Conservation (phyloP, 2,113 vertebrate species). For the Apaloderma vittatum region DNA sequence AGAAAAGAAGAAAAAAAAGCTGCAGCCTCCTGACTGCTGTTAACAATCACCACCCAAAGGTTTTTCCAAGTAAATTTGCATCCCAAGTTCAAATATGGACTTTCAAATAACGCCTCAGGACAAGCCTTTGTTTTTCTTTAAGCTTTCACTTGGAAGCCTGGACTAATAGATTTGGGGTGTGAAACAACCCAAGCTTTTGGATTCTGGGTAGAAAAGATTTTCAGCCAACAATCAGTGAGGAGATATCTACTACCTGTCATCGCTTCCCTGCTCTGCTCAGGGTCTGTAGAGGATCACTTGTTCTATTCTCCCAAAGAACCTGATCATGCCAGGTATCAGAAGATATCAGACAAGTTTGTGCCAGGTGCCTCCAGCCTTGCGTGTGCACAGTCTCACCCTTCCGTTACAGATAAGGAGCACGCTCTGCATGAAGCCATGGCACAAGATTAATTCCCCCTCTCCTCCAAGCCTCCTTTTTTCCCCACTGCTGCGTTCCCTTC, state of each 20-base stretch:
- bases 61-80: not conserved
- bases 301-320: not conserved
- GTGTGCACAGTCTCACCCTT: not conserved
- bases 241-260: not conserved
- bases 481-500: not conserved
- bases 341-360: not conserved
- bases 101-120: not conserved
- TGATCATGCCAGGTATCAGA: not conserved
- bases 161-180: not conserved
- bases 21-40: not conserved
- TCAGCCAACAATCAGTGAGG: not conserved
- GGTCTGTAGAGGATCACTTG: not conserved
- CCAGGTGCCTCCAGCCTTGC: not conserved
- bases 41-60: not conserved
- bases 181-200: not conserved
- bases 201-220: not conserved
- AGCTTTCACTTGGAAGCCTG: not conserved
- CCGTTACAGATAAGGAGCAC: not conserved
- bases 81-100: not conserved
- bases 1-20: not conserved
- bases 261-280: not conserved
- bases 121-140: slow-evolving; percentile 10
- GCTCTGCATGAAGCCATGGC: not conserved
- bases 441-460: not conserved
- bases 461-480: not conserved